phyloP scores from a whole-genome alignment of 1,140 invertebrate species.

The Trichonephila inaurata region DNA sequence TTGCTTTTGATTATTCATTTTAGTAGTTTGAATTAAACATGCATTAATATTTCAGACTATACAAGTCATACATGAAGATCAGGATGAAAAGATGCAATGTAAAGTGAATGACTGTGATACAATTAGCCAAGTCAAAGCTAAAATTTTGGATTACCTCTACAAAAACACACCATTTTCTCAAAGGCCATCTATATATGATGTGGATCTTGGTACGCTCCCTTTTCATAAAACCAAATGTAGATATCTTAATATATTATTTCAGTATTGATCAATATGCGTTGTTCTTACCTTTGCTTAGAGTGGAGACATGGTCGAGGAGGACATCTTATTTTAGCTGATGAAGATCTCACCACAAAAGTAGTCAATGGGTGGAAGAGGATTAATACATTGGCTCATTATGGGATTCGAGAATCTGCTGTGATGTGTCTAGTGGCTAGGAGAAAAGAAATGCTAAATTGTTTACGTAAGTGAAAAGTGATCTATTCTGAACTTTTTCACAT shows the following conservation, averaged over 20 bases:
- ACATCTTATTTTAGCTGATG: slow-evolving; percentile 94
- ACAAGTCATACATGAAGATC: slow-evolving; percentile 95
- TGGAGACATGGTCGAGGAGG: slow-evolving; percentile 95
- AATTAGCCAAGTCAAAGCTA: slow-evolving; percentile 98
- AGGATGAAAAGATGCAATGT: slow-evolving; percentile 96
- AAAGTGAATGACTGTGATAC: slow-evolving; percentile 99
- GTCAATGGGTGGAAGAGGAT: slow-evolving; percentile 91
- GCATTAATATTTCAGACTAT: slow-evolving; percentile 84
- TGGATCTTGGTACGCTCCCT: slow-evolving; percentile 86
- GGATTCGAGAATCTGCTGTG: slow-evolving; percentile 95
- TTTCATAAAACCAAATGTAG: background rate
- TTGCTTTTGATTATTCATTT: background rate
- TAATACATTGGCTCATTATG: slow-evolving; percentile 95
- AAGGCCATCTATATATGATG: slow-evolving; percentile 94
- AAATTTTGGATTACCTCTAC: slow-evolving; percentile 98
- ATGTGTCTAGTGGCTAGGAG: slow-evolving; percentile 95
- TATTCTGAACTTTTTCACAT: no score
- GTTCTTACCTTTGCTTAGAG: slow-evolving; percentile 83
- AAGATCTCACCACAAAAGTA: slow-evolving; percentile 94
- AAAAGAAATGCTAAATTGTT: slow-evolving; percentile 84
- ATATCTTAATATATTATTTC: background rate
- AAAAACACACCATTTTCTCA: slow-evolving; percentile 97
- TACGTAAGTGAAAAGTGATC: slow-evolving; percentile 36
- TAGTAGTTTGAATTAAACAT: background rate
- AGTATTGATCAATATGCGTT: background rate